Evolutionary conservation across 2,797 vertebrate genomes (phyloP).

Genomic region (Cossypha polioptera): DNA sequence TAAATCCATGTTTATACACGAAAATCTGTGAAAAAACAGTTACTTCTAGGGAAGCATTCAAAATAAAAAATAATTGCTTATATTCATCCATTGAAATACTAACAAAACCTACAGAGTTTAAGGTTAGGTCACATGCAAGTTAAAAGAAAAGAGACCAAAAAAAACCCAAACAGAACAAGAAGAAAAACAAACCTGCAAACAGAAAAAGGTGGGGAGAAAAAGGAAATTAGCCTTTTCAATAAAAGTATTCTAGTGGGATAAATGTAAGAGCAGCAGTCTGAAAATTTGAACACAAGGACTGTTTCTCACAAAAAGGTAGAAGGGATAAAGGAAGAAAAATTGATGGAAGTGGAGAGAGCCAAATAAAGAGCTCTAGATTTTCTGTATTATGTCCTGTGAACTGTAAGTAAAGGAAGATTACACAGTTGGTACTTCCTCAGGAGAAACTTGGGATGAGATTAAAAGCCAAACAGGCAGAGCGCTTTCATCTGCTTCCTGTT

Average conservation of each 20-base stretch:
- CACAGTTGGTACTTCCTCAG: neutral
- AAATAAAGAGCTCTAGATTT: neutral
- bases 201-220: accelerated
- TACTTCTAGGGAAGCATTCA: neutral
- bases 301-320: neutral
- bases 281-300: neutral
- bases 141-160: neutral
- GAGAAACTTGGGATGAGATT: neutral
- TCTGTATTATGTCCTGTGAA: neutral
- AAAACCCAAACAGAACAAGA: neutral
- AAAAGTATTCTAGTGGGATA: neutral
- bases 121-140: neutral
- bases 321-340: neutral
- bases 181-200: neutral
- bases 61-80: neutral
- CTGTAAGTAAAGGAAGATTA: neutral
- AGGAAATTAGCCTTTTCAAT: neutral
- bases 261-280: neutral
- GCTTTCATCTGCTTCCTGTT: neutral
- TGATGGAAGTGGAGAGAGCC: neutral
- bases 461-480: neutral
- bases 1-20: neutral
- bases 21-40: neutral
- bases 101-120: neutral
- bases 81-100: neutral